Base-by-base conservation (phyloP, 2,113 vertebrate genomes). In the Malurus alboscapulatus region DNA sequence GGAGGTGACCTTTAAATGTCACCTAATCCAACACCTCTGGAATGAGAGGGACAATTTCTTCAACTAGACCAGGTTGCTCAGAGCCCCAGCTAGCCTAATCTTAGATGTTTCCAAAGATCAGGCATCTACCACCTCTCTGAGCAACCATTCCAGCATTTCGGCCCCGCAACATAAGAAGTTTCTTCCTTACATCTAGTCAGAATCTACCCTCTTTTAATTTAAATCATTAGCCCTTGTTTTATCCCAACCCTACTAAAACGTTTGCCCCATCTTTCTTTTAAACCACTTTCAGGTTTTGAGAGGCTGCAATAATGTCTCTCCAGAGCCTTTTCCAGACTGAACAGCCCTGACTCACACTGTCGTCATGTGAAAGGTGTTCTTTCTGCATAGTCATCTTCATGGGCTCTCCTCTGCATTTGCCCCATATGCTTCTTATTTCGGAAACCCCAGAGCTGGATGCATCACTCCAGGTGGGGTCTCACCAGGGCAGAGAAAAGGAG, bases 401-500 rank as follows among this genome's bases (percentile, higher is more conserved):
- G 27, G 34, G 6, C 20, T 45, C 14, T 44, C 25, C 38, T 66
- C 7, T 38, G 47, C 27, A 11, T 19, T 16, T 10, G 2, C 3
- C 34, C 18, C 13, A 29, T 47, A 18, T 40, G 59, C 40, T 50
- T 25, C 44, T 5, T 14, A 9, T 24, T 1, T 17, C 9, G 17
- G 44, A 42, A 27, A 15, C 6, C 8, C 38, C 5, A 30, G 22
- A 79, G 10, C 16, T 42, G 61, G 26, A 26, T 17, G 6, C 14
- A 29, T 17, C 4, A 5, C 9, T 26, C 5, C n/a, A 63, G 6
- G 7, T 38, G 26, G 12, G 6, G 8, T 74, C 29, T 87, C 66
- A 58, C 12, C 13, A 36, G 8, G 5, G 21, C 4, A 20, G 14
- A 45, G 14, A 0, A n/a, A 3, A 26, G 4, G 5, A 6, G 12